Conservation (phyloP, 2,888 invertebrate genomes). For the Pherbina coryleti region DNA sequence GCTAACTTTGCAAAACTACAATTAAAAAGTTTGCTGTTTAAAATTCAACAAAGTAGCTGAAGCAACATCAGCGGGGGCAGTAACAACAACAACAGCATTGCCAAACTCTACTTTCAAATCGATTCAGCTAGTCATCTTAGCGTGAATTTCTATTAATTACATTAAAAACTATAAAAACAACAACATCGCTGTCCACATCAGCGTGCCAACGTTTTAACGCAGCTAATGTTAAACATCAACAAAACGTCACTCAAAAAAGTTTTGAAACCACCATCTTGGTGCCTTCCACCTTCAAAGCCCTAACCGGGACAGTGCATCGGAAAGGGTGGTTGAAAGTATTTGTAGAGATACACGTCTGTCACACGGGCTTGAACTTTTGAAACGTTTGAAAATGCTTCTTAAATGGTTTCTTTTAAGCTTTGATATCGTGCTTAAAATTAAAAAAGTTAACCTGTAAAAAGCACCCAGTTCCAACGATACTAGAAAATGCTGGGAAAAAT, state of each 20-base stretch:
- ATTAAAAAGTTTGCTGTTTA: conserved; percentile 5
- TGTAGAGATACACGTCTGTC: no score
- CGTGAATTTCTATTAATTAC: conserved; percentile 11
- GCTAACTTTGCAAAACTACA: background rate
- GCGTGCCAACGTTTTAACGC: background rate
- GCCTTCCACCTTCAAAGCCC: background rate
- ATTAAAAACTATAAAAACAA: background rate
- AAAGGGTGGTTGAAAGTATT: no score
- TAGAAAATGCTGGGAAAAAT: no score
- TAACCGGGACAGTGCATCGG: no score
- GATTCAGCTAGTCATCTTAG: background rate
- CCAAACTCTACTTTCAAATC: background rate
- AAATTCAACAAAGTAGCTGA: background rate
- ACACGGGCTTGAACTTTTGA: no score
- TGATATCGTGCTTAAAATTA: no score
- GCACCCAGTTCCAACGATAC: no score
- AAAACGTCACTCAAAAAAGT: background rate
- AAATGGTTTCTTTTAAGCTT: no score
- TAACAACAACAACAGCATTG: background rate
- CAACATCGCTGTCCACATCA: background rate
- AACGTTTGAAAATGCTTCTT: no score
- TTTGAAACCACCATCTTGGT: background rate
- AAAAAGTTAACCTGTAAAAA: no score
- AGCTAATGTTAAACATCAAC: conserved; percentile 21
- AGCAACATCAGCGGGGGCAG: background rate